Conservation (phyloP, 2,113 vertebrate species). For the Trochalopteron elliotii region DNA sequence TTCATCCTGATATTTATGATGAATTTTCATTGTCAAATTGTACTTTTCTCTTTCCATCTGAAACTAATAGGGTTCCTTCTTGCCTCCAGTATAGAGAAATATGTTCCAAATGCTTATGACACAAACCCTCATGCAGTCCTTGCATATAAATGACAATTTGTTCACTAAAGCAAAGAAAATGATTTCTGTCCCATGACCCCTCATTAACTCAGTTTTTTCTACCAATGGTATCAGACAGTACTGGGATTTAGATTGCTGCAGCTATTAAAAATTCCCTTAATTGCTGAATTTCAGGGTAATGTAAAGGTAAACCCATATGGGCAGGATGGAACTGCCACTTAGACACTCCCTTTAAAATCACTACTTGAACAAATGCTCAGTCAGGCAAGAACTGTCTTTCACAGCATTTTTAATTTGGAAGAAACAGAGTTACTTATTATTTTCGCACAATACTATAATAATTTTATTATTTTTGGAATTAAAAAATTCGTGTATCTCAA, state of each 20-base stretch:
- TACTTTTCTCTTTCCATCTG: not conserved
- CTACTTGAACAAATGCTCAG: not conserved
- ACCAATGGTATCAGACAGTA: not conserved
- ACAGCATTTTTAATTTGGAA: not conserved
- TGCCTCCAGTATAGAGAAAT: not conserved
- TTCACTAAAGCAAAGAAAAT: not conserved
- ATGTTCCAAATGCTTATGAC: not conserved
- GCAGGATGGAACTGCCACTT: not conserved
- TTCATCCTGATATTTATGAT: not conserved
- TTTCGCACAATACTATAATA: not conserved
- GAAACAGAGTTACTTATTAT: not conserved
- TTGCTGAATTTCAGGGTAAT: not conserved
- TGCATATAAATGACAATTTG: not conserved
- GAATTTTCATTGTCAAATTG: not conserved
- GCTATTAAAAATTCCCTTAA: not conserved
- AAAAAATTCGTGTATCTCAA: not conserved
- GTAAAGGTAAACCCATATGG: not conserved
- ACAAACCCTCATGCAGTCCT: not conserved
- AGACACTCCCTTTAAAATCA: not conserved
- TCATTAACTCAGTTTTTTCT: not conserved
- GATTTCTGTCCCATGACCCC: not conserved
- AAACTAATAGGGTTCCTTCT: not conserved
- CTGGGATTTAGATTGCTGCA: not conserved
- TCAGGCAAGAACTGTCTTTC: not conserved
- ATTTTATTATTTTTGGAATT: not conserved